A percentile compares a stretch with the other conserved stretches of the same genome.
Evolutionary conservation across 2,888 invertebrate species (phyloP).

Genomic region (Sesia apiformis): DNA sequence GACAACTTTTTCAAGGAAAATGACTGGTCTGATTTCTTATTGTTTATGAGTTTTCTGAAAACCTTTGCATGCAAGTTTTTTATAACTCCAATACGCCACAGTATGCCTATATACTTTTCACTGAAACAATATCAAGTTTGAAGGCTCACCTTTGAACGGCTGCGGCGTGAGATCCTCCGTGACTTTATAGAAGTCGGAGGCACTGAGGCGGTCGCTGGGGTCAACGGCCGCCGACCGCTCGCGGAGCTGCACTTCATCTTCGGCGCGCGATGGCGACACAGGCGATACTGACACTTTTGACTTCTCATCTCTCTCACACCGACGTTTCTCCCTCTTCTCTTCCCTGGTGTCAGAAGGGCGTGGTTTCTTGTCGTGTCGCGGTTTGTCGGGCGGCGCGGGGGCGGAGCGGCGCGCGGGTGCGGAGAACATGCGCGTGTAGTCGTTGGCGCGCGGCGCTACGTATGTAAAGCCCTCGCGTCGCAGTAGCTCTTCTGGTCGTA

Average conservation of each 20-base stretch:
- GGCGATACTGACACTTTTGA: constrained; percentile 9
- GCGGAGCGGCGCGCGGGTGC: constrained; percentile 56
- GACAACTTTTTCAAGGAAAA: no score
- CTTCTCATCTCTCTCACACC: constrained; percentile 2
- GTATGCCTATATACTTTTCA: no score
- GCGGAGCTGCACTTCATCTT: constrained; percentile 37
- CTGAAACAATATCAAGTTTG: not conserved
- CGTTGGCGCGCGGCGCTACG: constrained; percentile 75
- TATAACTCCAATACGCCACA: no score
- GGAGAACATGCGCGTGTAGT: constrained; percentile 70
- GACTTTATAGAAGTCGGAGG: constrained; percentile 66
- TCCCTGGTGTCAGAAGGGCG: constrained; percentile 24
- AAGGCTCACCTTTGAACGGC: constrained; percentile 60
- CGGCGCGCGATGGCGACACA: not conserved
- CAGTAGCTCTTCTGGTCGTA: constrained; percentile 49
- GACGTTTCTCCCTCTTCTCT: constrained; percentile 6
- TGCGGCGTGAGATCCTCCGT: constrained; percentile 64
- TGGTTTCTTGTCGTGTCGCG: constrained; percentile 62
- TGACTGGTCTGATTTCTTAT: no score
- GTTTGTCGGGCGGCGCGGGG: constrained; percentile 59
- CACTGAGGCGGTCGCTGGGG: constrained; percentile 50
- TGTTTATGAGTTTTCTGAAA: no score
- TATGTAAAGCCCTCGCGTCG: constrained; percentile 69
- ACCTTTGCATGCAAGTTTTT: no score
- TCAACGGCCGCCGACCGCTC: constrained; percentile 27